Evolutionary conservation across 2,797 vertebrate species (phyloP).

Genomic region (Triplophysa bombifrons): DNA sequence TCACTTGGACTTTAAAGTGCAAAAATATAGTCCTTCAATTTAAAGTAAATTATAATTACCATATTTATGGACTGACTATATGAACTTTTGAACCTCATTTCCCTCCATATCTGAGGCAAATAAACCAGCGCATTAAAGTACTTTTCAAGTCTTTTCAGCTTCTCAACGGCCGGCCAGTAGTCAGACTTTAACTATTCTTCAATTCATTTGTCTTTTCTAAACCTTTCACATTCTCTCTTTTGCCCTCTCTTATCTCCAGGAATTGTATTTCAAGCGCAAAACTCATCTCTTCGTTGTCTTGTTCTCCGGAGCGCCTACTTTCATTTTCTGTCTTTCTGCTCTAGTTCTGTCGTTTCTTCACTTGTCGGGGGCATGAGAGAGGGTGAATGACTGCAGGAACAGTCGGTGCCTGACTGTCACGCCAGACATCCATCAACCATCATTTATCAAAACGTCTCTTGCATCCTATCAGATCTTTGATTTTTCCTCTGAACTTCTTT

Average conservation of each 20-base stretch:
- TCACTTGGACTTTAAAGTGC: not conserved
- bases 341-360: slow-evolving; percentile 41
- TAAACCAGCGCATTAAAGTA: not conserved
- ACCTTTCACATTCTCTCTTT: not conserved
- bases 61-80: not conserved
- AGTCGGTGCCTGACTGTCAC: slow-evolving; percentile 1
- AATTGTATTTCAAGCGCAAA: slow-evolving; percentile 44
- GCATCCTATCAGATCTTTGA: not conserved
- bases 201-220: slow-evolving; percentile 23
- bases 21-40: not conserved
- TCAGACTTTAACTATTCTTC: slow-evolving; percentile 17
- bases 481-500: not conserved
- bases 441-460: not conserved
- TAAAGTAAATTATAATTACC: not conserved
- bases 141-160: not conserved
- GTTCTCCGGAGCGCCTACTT: slow-evolving; percentile 24
- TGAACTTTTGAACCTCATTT: not conserved
- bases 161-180: not conserved
- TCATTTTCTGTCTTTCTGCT: slow-evolving; percentile 20
- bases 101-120: not conserved
- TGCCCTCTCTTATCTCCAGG: not conserved
- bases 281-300: slow-evolving; percentile 11
- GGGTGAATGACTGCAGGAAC: slow-evolving; percentile 24
- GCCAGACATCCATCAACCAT: slow-evolving; percentile 40
- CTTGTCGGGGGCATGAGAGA: slow-evolving; percentile 30